Evolutionary conservation across 1,140 invertebrate species (phyloP), one percentile per base, ranked within the genome.

Genomic region (Bombyx mandarina): DNA sequence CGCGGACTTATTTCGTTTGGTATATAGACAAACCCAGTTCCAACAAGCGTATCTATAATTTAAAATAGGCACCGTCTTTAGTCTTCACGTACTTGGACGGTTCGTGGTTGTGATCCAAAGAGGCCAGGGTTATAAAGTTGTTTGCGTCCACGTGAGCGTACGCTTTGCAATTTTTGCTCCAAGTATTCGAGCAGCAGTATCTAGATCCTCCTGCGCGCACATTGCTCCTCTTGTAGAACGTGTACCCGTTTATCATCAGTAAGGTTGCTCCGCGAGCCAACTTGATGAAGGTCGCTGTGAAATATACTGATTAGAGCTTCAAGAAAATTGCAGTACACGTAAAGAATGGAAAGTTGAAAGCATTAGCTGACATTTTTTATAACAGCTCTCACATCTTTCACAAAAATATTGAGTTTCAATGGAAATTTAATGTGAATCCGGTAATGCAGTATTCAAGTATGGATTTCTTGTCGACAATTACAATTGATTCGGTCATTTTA

Each of bases 101-200:
- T 10, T 35, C n/a, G 44, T 79, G 77, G 43, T 69, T 70, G 52
- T 79, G 77, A 8, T 62, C 55, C 0, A 22, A 55, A 0, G 45
- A 5, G 2, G 44, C 50, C 3, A 52, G 47, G 0, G 69, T 12
- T 7, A 77, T 70, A 7, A 57, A 35, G 43, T 69, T 52, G 8
- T 74, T 42, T 2, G 53, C 58, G 7, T 48, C 58, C 2, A 77
- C 61, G 9, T 71, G 68, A 0, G 70, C 52, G 50, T 66, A 65
- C 0, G 75, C 71, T 52, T 69, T 77, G 45, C 75, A 79, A 1
- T 43, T 50, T 22, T 56, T 64, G 8, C 60, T 65, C 3, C 44
- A 8, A 0, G 22, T 12, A 35, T 62, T 65, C 9, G 74, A 75
- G 42, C 78, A 81, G 0, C 56, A 62, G 56, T 73, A 81, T 7